Evolutionary conservation across 1,140 invertebrate species (phyloP), one percentile per base, ranked within the genome.

Genomic region (Drosophila nebulosa): DNA sequence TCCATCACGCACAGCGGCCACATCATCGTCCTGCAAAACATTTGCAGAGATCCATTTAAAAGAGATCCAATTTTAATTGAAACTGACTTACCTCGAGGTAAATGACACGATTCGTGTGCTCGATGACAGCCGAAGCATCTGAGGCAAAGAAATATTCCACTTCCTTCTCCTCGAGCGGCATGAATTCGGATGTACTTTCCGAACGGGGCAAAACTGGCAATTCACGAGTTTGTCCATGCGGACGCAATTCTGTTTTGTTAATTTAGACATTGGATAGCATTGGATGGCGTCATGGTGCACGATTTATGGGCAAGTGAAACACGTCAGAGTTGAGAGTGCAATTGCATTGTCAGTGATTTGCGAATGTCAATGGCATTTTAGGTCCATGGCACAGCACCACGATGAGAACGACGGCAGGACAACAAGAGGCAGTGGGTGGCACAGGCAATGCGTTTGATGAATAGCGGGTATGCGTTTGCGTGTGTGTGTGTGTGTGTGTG

Each of bases 141-240:
- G 98, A 99, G 21, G 99, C 98, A 93, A 99, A 99, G 93, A 99
- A 99, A 92, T 99, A 99, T 92, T 99, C 99, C 22, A 99, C 97
- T 92, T 98, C 96, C 89, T 96, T 97, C 77, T 98, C 95, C 81
- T 98, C 97, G 50, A 97, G 92, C 0, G 97, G 97, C 91, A 97
- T 94, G 90, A 99, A 98, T 88, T 98, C 97, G 16, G 97, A 96
- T 39, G 97, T 98, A 63, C 96, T 97, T 30, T 96, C 96, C 52
- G 95, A 94, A 30, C 96, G 93, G 1, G 95, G 95, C 6, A 94
- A 91, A 36, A 94, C 92, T 46, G 93, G 92, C 50, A 94, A 92
- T 74, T 94, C 93, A 78, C 93, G 91, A 58, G 92, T 93, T 70
- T 93, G 92, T 64, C 94, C 94, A 90, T 95, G 94, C 9, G 94